phyloP scores from a whole-genome alignment of 2,797 vertebrate species.

The Periophthalmus magnuspinnatus region DNA sequence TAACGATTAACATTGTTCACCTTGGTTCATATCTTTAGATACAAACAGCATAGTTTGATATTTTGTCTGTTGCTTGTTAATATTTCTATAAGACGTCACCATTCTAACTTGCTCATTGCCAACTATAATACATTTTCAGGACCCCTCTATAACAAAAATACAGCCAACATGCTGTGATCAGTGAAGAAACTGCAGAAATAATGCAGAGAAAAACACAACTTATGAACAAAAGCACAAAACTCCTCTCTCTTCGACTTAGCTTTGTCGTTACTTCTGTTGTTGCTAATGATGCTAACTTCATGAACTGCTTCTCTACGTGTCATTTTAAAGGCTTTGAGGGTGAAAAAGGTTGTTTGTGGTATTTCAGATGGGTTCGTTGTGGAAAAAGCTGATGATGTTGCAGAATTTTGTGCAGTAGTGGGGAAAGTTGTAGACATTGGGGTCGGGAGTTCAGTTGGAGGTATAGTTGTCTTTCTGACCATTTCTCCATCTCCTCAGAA shows the following conservation, averaged over 20 bases:
- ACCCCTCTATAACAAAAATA: slow-evolving; percentile 50
- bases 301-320: neutral
- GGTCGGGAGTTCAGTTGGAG: neutral
- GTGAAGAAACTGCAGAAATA: neutral
- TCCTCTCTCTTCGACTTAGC: rapidly evolving
- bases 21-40: slow-evolving; percentile 23
- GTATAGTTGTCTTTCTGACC: neutral
- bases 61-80: slow-evolving; percentile 5
- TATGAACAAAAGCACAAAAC: slow-evolving; percentile 63
- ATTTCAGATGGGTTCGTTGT: neutral
- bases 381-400: neutral
- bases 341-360: neutral
- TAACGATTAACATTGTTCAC: neutral
- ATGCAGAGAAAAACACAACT: slow-evolving; percentile 47
- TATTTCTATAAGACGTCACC: neutral
- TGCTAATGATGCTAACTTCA: neutral
- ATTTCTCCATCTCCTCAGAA: neutral
- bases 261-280: no score
- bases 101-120: slow-evolving; percentile 15
- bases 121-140: slow-evolving; percentile 24
- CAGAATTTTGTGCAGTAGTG: neutral
- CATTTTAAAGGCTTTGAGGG: no score
- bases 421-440: neutral
- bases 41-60: slow-evolving; percentile 64
- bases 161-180: slow-evolving; percentile 34